phyloP scores from a whole-genome alignment of 2,888 invertebrate genomes.

The Eudemis profundana region DNA sequence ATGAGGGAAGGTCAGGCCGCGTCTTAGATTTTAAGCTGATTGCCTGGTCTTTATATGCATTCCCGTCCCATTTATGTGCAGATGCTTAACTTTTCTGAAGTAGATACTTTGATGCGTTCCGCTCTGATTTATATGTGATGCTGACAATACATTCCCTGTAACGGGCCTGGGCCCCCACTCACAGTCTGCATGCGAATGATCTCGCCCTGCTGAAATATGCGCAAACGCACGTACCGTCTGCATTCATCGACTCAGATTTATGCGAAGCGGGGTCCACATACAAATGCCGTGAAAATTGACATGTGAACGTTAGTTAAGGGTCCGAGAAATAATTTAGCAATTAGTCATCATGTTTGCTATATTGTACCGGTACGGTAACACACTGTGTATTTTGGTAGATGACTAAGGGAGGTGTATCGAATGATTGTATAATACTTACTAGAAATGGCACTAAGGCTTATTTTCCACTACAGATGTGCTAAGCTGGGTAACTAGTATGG shows the following conservation, averaged over 20 bases:
- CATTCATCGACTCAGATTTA: constrained; percentile 79
- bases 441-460: too few species aligned
- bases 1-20: too few species aligned
- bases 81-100: too few species aligned
- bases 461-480: too few species aligned
- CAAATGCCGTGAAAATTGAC: constrained; percentile 71
- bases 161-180: constrained; percentile 15
- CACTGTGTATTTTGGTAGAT: too few species aligned
- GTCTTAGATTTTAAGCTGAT: too few species aligned
- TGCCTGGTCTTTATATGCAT: too few species aligned
- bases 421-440: too few species aligned
- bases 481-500: too few species aligned
- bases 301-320: constrained; percentile 53
- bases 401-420: too few species aligned
- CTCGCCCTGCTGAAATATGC: constrained; percentile 69
- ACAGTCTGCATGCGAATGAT: constrained; percentile 30
- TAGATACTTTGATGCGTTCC: background rate
- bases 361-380: background rate
- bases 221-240: constrained; percentile 78
- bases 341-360: background rate
- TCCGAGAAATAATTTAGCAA: background rate
- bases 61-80: background rate
- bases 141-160: constrained; percentile 13
- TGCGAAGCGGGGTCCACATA: constrained; percentile 71
- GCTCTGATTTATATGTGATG: background rate